A percentile compares a stretch with the other conserved stretches of the same genome.
Evolutionary conservation across 2,888 invertebrate genomes (phyloP).

Genomic region (Drosophila monieri): DNA sequence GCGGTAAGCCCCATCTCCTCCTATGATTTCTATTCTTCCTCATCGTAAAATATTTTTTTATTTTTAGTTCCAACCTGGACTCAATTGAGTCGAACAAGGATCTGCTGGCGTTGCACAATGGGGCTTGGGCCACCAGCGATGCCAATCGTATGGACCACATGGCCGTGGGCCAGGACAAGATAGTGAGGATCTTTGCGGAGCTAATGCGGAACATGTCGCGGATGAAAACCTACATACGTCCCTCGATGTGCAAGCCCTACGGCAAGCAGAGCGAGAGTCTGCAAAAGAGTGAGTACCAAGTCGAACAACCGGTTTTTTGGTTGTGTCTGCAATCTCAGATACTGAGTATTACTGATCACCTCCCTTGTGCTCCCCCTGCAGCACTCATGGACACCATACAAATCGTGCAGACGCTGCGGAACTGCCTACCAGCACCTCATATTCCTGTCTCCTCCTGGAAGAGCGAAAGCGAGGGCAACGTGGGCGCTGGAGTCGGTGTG

Average conservation of each 20-base stretch:
- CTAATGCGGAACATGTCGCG: constrained; percentile 94
- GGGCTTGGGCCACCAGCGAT: constrained; percentile 85
- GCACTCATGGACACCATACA: constrained; percentile 94
- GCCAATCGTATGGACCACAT: constrained; percentile 78
- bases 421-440: constrained; percentile 93
- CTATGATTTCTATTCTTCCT: not conserved
- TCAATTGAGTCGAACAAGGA: constrained; percentile 86
- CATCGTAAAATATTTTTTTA: not conserved
- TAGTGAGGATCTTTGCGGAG: constrained; percentile 93
- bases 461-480: constrained; percentile 87
- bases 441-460: constrained; percentile 96
- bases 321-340: not conserved
- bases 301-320: constrained; percentile 1
- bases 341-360: not conserved
- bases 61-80: constrained; percentile 81
- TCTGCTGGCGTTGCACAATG: constrained; percentile 88
- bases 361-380: constrained; percentile 67
- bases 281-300: constrained; percentile 89
- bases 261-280: constrained; percentile 95
- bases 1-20: constrained; percentile 62
- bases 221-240: constrained; percentile 94
- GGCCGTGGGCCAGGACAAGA: constrained; percentile 91
- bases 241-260: constrained; percentile 95
- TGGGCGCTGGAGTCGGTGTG: constrained; percentile 41
- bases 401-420: constrained; percentile 92